Base-by-base conservation (phyloP, 2,113 vertebrate species). In the Tretioscincus oriximinensis region DNA sequence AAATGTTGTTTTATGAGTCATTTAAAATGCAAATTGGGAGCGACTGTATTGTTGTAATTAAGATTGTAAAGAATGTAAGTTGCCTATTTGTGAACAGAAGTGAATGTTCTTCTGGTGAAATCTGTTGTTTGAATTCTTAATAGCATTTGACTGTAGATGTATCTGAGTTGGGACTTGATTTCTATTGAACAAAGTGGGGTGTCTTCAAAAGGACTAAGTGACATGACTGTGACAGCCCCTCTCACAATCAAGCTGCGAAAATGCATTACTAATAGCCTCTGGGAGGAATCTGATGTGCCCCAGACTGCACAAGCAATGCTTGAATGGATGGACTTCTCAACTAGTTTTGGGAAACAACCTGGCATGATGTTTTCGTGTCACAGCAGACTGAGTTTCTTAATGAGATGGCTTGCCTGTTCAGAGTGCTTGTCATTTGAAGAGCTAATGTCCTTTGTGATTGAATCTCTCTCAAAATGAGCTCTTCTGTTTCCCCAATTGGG, bases 1-100 rank as follows among this genome's bases (percentile, higher is more conserved):
- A 88, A 90, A 82, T 22, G 28, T 85, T 84, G 79, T 80, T 85
- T 75, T 31, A 58, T 80, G 72, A 41, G 58, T 80, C 60, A 79
- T 41, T 0, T 28, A 54, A 16, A 29, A 45, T 31, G 63, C 54
- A 22, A 64, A 35, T 68, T 61, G 65, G 54, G 73, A 80, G 80
- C 47, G 24, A 0, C 77, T 90, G 73, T 92, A 84, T 89, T 91
- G 88, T 90, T 93, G 90, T 93, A 93, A 82, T 69, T 69, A 82
- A 89, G 89, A 91, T 92, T 92, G 92, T 92, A 93, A 93, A 92
- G 92, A 92, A 93, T 93, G 87, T 92, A 91, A 91, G 87, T 90
- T 90, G 90, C 91, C 88, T 92, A 80, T 90, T 0, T n/a, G 85
- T 41, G 88, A 88, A 83, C 86, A 76, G 78, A 89, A 81, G 78